Evolutionary conservation across 2,888 invertebrate genomes (phyloP).

Genomic region (Ferrisia virgata): DNA sequence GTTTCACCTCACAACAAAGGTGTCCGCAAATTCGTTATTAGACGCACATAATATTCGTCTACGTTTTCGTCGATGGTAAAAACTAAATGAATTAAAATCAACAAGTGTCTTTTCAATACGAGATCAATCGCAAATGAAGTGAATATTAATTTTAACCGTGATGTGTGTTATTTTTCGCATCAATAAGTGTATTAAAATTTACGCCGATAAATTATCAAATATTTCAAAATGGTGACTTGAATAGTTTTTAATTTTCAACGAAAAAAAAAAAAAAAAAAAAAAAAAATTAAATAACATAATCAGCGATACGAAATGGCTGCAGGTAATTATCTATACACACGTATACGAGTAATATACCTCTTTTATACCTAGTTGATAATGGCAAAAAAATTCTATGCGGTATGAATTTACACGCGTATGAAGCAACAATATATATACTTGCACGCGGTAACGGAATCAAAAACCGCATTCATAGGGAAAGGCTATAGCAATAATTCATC

Average conservation of each 20-base stretch:
- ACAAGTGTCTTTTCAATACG: not conserved
- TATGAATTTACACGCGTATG: not conserved
- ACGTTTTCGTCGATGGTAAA: not conserved
- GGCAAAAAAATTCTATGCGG: not conserved
- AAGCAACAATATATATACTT: not conserved
- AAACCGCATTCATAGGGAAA: not conserved
- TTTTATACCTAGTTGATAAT: no score
- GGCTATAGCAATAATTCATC: conserved; percentile 6
- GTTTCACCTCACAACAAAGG: not conserved
- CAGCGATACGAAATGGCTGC: not conserved
- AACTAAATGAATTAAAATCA: not conserved
- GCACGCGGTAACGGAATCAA: not conserved
- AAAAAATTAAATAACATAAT: no score
- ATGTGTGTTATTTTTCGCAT: not conserved
- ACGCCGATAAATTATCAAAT: not conserved
- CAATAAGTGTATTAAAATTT: not conserved
- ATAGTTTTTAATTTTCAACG: not conserved
- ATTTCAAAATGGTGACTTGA: conserved; percentile 2
- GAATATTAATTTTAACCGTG: not conserved
- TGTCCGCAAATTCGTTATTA: not conserved
- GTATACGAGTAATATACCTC: no score
- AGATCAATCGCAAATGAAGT: not conserved
- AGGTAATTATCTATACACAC: not conserved
- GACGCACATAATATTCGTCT: not conserved
- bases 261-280: no score